Evolutionary conservation across 2,113 vertebrate species (phyloP).

Genomic region (Forbesichthys papilliferus): DNA sequence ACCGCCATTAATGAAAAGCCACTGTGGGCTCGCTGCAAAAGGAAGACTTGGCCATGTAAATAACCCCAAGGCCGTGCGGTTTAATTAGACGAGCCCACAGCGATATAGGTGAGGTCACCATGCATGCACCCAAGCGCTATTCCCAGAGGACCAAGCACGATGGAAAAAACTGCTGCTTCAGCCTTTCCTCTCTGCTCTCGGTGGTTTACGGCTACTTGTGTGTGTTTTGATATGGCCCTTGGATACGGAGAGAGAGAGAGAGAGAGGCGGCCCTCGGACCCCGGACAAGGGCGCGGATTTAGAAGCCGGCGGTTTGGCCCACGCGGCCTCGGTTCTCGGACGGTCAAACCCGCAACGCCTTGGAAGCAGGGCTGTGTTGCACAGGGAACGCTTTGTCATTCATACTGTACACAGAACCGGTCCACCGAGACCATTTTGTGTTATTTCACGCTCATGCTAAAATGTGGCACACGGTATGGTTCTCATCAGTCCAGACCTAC

Average conservation of each 20-base stretch:
- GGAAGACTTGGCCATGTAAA: slow-evolving; percentile 31
- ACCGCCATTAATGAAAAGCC: slow-evolving; percentile 49
- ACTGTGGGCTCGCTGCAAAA: slow-evolving; percentile 21
- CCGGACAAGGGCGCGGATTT: slow-evolving; percentile 33
- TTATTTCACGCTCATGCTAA: neutral
- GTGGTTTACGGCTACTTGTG: slow-evolving; percentile 42
- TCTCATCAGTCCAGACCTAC: neutral
- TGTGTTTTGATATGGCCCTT: slow-evolving; percentile 36
- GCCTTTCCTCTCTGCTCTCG: slow-evolving; percentile 22
- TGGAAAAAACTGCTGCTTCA: slow-evolving; percentile 58
- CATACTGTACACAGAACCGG: too few relatives aligned
- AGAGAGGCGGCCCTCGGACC: slow-evolving; percentile 4
- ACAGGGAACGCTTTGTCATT: neutral
- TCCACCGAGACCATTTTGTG: neutral
- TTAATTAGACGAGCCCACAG: slow-evolving; percentile 51
- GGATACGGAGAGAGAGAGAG: slow-evolving; percentile 24
- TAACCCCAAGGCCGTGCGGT: slow-evolving; percentile 37
- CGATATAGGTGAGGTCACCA: slow-evolving; percentile 49
- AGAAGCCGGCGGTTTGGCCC: slow-evolving; percentile 43
- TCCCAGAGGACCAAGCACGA: slow-evolving; percentile 41
- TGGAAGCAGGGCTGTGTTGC: slow-evolving; percentile 7
- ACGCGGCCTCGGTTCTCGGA: neutral
- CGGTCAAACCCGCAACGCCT: slow-evolving; percentile 20
- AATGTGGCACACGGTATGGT: neutral
- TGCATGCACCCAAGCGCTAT: slow-evolving; percentile 46